Percentiles rank a stretch among this genome's conserved stretches.
phyloP scores from a whole-genome alignment of 2,113 vertebrate species.

The Rhagologus leucostigma region DNA sequence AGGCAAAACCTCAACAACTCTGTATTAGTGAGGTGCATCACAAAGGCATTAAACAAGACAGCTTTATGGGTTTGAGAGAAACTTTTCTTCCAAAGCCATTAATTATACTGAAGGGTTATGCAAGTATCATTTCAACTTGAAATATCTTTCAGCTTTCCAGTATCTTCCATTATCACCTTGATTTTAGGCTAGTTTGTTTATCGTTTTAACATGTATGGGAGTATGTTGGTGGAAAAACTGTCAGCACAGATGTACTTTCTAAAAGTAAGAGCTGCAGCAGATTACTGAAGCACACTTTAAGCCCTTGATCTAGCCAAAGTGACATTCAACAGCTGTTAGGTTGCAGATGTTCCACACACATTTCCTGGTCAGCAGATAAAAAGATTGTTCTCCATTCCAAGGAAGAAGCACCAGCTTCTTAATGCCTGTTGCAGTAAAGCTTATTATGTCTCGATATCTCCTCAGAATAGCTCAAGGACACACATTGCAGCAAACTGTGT shows the following conservation, averaged over 20 bases:
- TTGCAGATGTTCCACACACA: conserved; percentile 11
- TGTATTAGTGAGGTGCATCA: neutral
- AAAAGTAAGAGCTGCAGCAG: conserved; percentile 10
- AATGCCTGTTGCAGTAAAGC: neutral
- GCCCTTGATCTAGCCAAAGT: conserved; percentile 45
- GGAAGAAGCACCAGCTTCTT: neutral
- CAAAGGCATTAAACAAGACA: neutral
- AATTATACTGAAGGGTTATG: neutral
- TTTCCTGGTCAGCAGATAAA: conserved; percentile 31
- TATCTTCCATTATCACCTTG: conserved; percentile 19
- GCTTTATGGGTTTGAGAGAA: neutral
- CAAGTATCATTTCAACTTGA: neutral
- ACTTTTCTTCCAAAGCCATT: neutral
- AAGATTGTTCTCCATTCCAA: neutral
- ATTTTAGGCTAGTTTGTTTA: conserved; percentile 43
- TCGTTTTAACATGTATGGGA: neutral
- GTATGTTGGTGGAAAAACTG: neutral
- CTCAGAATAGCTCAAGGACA: conserved; percentile 32
- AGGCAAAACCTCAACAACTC: neutral
- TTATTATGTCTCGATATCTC: neutral
- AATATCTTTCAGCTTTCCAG: conserved; percentile 3
- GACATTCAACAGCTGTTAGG: conserved; percentile 41
- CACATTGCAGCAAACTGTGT: neutral
- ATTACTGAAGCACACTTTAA: conserved; percentile 23
- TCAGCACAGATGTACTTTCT: conserved; percentile 36